Base-by-base conservation (phyloP, 2,113 vertebrate genomes). In the Pan paniscus region DNA sequence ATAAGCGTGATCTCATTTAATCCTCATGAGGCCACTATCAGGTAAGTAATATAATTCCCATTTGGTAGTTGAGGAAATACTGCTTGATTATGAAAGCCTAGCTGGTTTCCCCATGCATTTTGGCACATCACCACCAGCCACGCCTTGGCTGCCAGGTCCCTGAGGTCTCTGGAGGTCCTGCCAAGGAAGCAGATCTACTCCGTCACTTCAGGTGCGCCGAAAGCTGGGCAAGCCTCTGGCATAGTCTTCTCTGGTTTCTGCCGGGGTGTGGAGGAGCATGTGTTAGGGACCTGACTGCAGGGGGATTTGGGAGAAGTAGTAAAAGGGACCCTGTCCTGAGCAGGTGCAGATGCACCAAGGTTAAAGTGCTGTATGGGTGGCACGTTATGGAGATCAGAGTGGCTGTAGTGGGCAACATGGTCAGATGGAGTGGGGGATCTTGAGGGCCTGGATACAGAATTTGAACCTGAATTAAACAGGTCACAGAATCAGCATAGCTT, bases 231-330 rank as follows among this genome's bases (percentile, higher is more conserved):
- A 70, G 85, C 27, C 50, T 92, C 79, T 89, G 30, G 38, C 2
- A 5, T 6, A 1, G 6, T 81, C 20, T 0, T 85, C 70, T 78
- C 43, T 89, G 73, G 38, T 4, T 64, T 78, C 38, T 57, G 30
- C 17, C 25, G 72, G 70, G 16, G 2, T 10, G 0, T 0, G 1
- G 18, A 48, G 46, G 23, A 4, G 40, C 2, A 0, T 12, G 61
- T 32, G 61, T 64, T 23, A 43, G 32, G 46, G 12, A 72, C 9
- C 40, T n/a, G 1, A 11, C 32, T 78, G 43, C 64, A 48, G 30
- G 43, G 3, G 6, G 0, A 6, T 43, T 70, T 72, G 73, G 27
- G n/a, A 61, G 70, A 73, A 88, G 10, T 16, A 82, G 10, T 55
- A 30, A 78, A 70, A 64, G 64, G 23, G 30, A 18, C 81, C 27